Evolutionary conservation across 64 coral and sea anemone species (phyloP).

Genomic region (Actinia equina): DNA sequence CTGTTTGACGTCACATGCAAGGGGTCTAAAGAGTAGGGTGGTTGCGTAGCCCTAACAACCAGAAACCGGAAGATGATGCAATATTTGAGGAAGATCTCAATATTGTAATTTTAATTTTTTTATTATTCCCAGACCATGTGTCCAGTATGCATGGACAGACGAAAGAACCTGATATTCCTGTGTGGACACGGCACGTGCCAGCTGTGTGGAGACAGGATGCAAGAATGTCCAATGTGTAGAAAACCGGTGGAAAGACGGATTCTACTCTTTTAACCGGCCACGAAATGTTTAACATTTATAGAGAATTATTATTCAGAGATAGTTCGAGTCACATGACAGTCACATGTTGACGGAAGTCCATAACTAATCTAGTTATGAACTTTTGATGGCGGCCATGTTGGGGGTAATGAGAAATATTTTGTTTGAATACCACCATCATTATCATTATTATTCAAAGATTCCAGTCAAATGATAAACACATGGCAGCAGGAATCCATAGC

Average conservation of each 20-base stretch:
- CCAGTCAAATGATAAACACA: too few species aligned
- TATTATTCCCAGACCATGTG: slow-evolving; percentile 67
- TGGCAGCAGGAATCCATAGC: too few species aligned
- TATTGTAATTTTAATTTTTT: slow-evolving; percentile 5
- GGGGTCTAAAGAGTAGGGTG: too few species aligned
- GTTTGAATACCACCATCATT: too few species aligned
- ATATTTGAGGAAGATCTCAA: not conserved
- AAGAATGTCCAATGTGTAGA: slow-evolving; percentile 97
- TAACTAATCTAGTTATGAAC: too few species aligned
- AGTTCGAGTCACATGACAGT: not conserved
- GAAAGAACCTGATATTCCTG: slow-evolving; percentile 96
- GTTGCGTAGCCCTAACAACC: too few species aligned
- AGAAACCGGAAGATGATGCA: too few species aligned
- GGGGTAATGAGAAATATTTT: too few species aligned
- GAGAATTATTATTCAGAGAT: not conserved
- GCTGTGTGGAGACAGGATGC: slow-evolving; percentile 95
- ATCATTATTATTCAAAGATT: too few species aligned
- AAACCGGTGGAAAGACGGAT: slow-evolving; percentile 93
- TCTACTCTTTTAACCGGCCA: slow-evolving; percentile 62
- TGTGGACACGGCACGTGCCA: slow-evolving; percentile 97
- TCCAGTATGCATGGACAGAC: slow-evolving; percentile 94
- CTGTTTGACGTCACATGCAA: too few species aligned
- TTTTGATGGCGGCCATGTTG: too few species aligned
- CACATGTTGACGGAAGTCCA: too few species aligned
- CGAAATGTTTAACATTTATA: not conserved